Evolutionary conservation across 2,113 vertebrate genomes (phyloP).

Genomic region (Hipposideros armiger): DNA sequence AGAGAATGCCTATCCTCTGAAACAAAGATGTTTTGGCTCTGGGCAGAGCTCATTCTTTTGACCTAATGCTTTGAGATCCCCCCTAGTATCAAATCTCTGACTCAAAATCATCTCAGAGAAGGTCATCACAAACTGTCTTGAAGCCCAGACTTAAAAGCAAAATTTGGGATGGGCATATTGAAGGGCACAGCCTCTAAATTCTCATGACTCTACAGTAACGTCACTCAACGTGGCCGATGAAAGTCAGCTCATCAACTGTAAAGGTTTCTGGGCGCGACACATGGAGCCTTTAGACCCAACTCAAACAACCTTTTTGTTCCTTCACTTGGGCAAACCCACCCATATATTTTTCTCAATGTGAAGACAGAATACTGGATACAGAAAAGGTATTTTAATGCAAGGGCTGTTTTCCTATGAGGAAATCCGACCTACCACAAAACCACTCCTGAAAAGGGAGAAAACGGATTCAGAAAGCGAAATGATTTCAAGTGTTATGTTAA

Average conservation of each 20-base stretch:
- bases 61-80: not conserved
- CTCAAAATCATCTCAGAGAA: not conserved
- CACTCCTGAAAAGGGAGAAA: slow-evolving; percentile 8
- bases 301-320: not conserved
- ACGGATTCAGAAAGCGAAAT: not conserved
- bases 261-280: not conserved
- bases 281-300: not conserved
- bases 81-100: not conserved
- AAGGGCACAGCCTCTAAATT: not conserved
- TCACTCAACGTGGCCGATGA: accelerated
- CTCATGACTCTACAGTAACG: not conserved
- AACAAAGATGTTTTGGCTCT: not conserved
- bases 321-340: not conserved
- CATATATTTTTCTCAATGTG: not conserved
- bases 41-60: not conserved
- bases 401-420: not conserved
- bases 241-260: accelerated
- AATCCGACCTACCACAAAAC: not conserved
- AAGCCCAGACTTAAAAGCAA: not conserved
- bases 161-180: not conserved
- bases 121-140: not conserved
- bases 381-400: not conserved
- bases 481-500: slow-evolving; percentile 66
- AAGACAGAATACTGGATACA: not conserved
- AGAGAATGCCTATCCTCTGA: slow-evolving; percentile 17